Base-by-base conservation (phyloP, 2,888 invertebrate genomes). In the Pyrgus malvae region DNA sequence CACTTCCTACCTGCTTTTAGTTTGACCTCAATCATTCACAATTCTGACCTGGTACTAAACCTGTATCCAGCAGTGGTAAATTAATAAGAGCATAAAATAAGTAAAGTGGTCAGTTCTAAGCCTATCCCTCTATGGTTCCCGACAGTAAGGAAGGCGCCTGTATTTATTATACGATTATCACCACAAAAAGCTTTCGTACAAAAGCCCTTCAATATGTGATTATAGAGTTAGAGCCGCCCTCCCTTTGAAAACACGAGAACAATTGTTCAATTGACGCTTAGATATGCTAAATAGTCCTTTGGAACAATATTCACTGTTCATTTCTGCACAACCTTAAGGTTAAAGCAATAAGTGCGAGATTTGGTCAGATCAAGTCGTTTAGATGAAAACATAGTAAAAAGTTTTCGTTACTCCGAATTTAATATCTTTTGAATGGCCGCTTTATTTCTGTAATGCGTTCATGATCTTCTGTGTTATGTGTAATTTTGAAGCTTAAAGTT, bases 161-260 rank as follows among this genome's bases (percentile, higher is more conserved):
- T 66, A 64, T 67, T 67, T 69, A 68, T 68, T 63, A 64, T 64
- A 61, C 61, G 65, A 68, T 69, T 69, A 68, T 65, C 65, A 57
- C 66, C 67, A 67, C 66, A 64, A 66, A 67, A 66, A 62, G 62
- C 64, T 62, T 65, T 57, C 61, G 41, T 56, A 66, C 65, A 67
- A 66, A 65, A 54, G 58, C 60, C 63, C 56, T 56, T 58, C 55
- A 61, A 62, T 61, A 63, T 64, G 68, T 65, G 65, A 69, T 67
- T 64, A 64, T 61, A 62, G 56, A 61, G 60, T 64, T 63, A 65
- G 60, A 57, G 53, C 8, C 7, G 3, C 48, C 56, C 53, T 41
- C 60, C 59, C 49, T 35, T 44, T 44, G 45, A 45, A 57, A 49
- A 53, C 45, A 53, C 48, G 53, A 51, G 59, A 56, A 58, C 57